Base-by-base conservation (phyloP, 2,888 invertebrate species). In the Netelia melanura region DNA sequence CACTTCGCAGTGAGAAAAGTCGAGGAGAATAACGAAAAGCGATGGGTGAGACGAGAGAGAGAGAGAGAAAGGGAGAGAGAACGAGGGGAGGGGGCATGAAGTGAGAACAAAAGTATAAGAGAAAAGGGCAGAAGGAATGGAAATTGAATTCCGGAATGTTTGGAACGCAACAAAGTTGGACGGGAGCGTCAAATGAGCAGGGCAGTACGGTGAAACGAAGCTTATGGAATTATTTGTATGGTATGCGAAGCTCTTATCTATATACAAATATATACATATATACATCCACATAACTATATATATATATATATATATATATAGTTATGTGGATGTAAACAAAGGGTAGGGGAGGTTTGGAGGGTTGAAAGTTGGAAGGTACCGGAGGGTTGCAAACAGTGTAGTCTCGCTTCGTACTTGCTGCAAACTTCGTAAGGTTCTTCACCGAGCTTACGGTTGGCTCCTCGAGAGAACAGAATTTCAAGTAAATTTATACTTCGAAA, bases 1-100 rank as follows among this genome's bases (percentile, higher is more conserved):
- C 44, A 14, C 86, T 86, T 86, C 87, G 83, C 75, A 86, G 84
- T 85, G 85, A 38, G 38, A 38, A 38, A 38, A 38, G 6, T 38
- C 38, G 38, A 38, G 38, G 84, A 87, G 88, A 88, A 62, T 43
- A 54, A 72, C 48, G 77, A 67, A 38, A 62, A 21, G 52, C 54
- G n/a, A 64, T 52, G 44, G 44, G 81, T 62, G n/a, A 52, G 84
- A 86, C 25, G n/a, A 38, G 38, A 3, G 9, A n/a, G 25, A 61
- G 48, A 38, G 74, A 25, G 25, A 64, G 62, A 54, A 70, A 85
- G 87, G 79, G 11, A 21, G 38, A 14, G 74, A 77, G 10, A 38
- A 21, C 1, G 9, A n/a, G 25, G 44, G 48, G 23, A 72, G 21
- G 21, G 25, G 62, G 56, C 62, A 54, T 70, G 84, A 87, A 80